Conservation (phyloP, 2,888 invertebrate genomes). For the Papilio elwesi region DNA sequence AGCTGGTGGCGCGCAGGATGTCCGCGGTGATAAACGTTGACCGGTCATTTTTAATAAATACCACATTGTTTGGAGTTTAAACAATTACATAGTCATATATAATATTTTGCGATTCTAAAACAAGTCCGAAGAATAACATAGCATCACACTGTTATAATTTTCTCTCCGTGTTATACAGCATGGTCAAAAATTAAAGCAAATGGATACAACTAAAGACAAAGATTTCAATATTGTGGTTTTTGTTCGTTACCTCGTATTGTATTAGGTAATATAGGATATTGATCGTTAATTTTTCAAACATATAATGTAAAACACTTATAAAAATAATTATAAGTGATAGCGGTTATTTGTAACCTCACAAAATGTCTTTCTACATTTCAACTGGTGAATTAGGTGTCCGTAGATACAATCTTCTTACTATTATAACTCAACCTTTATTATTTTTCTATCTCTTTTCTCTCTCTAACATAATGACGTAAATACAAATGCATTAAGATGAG, state of each 20-base stretch:
- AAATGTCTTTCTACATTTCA: too few relatives aligned
- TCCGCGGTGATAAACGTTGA: constrained; percentile 76
- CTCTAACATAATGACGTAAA: too few relatives aligned
- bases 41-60: constrained; percentile 63
- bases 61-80: constrained; percentile 20
- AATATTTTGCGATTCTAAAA: not conserved
- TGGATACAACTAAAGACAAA: not conserved
- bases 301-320: too few relatives aligned
- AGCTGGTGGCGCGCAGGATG: constrained; percentile 68
- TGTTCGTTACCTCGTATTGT: not conserved
- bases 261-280: too few relatives aligned
- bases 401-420: too few relatives aligned
- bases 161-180: not conserved
- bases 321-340: too few relatives aligned
- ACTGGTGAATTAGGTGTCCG: too few relatives aligned
- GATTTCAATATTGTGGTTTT: not conserved
- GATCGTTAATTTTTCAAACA: too few relatives aligned
- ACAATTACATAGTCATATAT: constrained; percentile 3
- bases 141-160: not conserved
- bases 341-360: too few relatives aligned
- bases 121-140: not conserved
- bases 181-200: not conserved
- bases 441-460: too few relatives aligned
- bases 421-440: too few relatives aligned
- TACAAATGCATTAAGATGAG: too few relatives aligned